Conservation (phyloP, 2,113 vertebrate species). For the Carollia perspicillata region DNA sequence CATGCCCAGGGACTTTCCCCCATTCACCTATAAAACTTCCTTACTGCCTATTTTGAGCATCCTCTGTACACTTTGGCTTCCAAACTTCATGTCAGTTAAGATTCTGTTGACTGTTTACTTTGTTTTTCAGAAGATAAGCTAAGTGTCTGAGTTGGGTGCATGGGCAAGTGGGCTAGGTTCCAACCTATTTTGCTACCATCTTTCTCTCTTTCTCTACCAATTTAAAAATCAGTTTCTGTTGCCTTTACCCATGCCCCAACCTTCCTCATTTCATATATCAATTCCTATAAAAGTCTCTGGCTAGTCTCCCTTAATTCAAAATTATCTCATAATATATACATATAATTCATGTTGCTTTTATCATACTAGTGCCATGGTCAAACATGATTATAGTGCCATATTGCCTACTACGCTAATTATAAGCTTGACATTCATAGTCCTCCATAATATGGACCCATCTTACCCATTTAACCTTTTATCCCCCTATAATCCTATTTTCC, state of each 20-base stretch:
- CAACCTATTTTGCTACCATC: too few species aligned
- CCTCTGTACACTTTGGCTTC: too few species aligned
- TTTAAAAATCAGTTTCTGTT: background rate
- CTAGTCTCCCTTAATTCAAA: constrained; percentile 3
- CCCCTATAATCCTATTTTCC: background rate
- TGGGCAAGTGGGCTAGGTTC: too few species aligned
- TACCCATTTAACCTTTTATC: background rate
- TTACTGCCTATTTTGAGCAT: too few species aligned
- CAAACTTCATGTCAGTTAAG: too few species aligned
- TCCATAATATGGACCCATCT: background rate
- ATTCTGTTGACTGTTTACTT: too few species aligned
- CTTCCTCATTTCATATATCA: constrained; percentile 1
- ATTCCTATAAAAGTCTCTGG: background rate
- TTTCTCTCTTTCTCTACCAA: too few species aligned
- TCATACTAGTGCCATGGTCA: background rate
- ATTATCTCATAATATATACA: background rate
- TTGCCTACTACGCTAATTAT: background rate
- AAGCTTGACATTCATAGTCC: background rate
- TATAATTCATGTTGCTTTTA: constrained; percentile 28
- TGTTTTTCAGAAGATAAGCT: too few species aligned
- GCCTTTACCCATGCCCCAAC: background rate
- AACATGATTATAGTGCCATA: background rate
- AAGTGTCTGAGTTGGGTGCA: too few species aligned
- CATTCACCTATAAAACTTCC: too few species aligned
- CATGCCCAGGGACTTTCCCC: too few species aligned